These are phyloP conservation scores for Hirtodrosophila trivittata DNA, from an alignment of 2,888 invertebrate genomes.

Conservation along the genomic window DNA sequence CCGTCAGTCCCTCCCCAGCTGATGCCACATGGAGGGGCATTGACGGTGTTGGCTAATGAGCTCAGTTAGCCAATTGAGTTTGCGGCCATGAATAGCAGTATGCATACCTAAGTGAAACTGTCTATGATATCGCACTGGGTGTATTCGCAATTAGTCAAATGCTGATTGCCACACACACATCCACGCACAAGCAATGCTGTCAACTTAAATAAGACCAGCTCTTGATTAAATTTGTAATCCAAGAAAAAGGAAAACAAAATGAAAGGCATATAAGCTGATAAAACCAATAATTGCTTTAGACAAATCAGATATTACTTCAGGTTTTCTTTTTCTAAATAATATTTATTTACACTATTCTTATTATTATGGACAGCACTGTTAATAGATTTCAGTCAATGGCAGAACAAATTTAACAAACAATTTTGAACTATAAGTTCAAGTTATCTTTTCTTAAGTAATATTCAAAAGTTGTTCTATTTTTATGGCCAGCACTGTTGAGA, in stretches of 20 bases:
- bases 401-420: too few species aligned
- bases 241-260: too few species aligned
- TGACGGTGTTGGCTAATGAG: slow-evolving; percentile 67
- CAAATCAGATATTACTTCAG: too few species aligned
- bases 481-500: slow-evolving; percentile 12
- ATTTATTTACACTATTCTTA: too few species aligned
- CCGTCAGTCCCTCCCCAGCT: neutral
- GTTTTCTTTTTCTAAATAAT: too few species aligned
- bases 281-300: too few species aligned
- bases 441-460: too few species aligned
- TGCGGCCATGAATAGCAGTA: slow-evolving; percentile 48
- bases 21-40: neutral
- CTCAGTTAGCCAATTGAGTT: slow-evolving; percentile 76
- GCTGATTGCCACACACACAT: slow-evolving; percentile 45
- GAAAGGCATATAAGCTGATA: too few species aligned
- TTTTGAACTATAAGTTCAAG: too few species aligned
- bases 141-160: slow-evolving; percentile 72
- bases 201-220: slow-evolving; percentile 22
- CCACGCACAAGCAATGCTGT: slow-evolving; percentile 9
- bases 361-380: too few species aligned
- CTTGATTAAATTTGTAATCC: neutral
- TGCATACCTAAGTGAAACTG: slow-evolving; percentile 59
- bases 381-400: too few species aligned
- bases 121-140: slow-evolving; percentile 52
- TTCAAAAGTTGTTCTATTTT: slow-evolving; percentile 2